These are phyloP conservation scores for Actinernus sp. DNA, from an alignment of 92 coral and sea anemone genomes.

Conservation along the genomic window DNA sequence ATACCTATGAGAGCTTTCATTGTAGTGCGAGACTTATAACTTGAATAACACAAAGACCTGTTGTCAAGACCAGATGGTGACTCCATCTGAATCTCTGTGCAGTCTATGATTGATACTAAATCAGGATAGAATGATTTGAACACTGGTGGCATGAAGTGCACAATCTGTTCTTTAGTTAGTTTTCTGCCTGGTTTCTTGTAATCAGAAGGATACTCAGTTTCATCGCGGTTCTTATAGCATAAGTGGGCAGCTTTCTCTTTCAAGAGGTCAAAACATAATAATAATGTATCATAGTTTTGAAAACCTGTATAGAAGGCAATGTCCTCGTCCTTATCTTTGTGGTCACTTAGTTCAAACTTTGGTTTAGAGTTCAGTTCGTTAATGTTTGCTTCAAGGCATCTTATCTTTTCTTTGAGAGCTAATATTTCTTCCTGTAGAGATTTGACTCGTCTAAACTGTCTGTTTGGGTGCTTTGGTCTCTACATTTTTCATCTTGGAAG, in stretches of 20 bases:
- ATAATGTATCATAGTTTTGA: constrained; percentile 63
- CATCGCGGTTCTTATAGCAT: constrained; percentile 39
- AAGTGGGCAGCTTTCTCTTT: constrained; percentile 62
- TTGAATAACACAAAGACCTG: constrained; percentile 57
- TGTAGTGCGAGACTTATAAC: constrained; percentile 62
- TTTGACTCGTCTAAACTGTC: too few relatives aligned
- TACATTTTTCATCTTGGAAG: too few relatives aligned
- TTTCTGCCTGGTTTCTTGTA: constrained; percentile 52
- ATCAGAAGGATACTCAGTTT: constrained; percentile 23
- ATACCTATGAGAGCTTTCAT: constrained; percentile 72
- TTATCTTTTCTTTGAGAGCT: constrained; percentile 22
- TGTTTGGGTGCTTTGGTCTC: too few relatives aligned
- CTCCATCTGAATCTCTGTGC: constrained; percentile 71
- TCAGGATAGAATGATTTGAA: constrained; percentile 55
- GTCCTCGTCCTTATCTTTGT: constrained; percentile 62
- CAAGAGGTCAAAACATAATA: constrained; percentile 63
- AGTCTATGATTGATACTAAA: constrained; percentile 66
- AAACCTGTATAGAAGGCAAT: too few relatives aligned
- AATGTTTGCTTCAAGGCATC: constrained; percentile 23
- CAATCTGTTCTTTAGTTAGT: constrained; percentile 59
- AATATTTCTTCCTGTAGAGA: too few relatives aligned
- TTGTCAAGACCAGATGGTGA: constrained; percentile 64
- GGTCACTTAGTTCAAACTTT: constrained; percentile 38
- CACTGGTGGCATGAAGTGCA: constrained; percentile 59
- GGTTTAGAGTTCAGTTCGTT: too few relatives aligned